phyloP scores from a whole-genome alignment of 2,113 vertebrate species.

The Peromyscus californicus region DNA sequence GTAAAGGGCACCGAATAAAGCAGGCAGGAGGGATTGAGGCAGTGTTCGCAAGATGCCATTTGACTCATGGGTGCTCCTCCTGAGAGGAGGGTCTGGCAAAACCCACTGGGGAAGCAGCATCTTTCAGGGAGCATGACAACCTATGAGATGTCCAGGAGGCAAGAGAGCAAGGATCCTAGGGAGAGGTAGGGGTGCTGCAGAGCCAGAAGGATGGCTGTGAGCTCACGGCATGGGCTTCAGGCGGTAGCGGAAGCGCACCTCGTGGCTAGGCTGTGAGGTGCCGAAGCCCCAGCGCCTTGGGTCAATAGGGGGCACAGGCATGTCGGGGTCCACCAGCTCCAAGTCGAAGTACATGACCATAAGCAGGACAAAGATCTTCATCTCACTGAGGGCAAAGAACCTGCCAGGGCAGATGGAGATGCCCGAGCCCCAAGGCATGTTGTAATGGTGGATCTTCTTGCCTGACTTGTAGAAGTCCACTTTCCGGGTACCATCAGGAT shows the following conservation, averaged over 20 bases:
- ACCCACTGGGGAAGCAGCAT: background rate
- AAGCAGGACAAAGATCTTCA: slow-evolving; percentile 94
- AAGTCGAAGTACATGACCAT: slow-evolving; percentile 93
- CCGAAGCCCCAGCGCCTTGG: slow-evolving; percentile 93
- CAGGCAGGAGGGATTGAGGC: rapidly evolving
- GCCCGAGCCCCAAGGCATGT: slow-evolving; percentile 96
- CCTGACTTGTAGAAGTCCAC: slow-evolving; percentile 93
- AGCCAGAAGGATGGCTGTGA: background rate
- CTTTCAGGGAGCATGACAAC: background rate
- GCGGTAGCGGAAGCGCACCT: slow-evolving; percentile 91
- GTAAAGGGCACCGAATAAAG: background rate
- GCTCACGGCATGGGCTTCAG: slow-evolving; percentile 73
- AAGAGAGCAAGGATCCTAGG: background rate
- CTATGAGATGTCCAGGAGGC: background rate
- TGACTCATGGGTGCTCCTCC: background rate
- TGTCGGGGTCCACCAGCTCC: slow-evolving; percentile 89
- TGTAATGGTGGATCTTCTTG: slow-evolving; percentile 92
- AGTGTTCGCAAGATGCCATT: too few species aligned
- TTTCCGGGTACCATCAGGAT: slow-evolving; percentile 89
- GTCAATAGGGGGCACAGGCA: slow-evolving; percentile 89
- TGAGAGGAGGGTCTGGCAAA: background rate
- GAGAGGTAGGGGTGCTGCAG: background rate
- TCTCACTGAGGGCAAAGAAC: slow-evolving; percentile 93
- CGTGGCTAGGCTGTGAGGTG: slow-evolving; percentile 89
- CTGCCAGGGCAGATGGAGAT: slow-evolving; percentile 93